These are phyloP conservation scores for Chymomyza costata DNA, from an alignment of 1,140 invertebrate genomes.

Conservation along the genomic window DNA sequence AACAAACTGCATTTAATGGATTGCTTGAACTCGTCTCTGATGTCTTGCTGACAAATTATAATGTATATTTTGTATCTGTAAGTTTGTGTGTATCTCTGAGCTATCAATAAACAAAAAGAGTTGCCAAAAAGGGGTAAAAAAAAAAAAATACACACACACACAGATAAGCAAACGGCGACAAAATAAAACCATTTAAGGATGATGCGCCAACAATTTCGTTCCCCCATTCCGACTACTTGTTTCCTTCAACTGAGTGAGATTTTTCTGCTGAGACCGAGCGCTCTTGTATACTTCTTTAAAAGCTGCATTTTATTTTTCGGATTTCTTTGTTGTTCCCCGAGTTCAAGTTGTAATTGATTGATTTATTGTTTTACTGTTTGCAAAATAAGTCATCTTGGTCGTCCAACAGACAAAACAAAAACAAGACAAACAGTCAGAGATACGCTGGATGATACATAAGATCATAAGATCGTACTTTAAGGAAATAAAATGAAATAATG, in stretches of 20 bases:
- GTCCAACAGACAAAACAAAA: conserved; percentile 16
- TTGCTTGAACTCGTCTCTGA: conserved; percentile 7
- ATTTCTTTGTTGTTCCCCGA: conserved; percentile 34
- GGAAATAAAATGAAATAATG: no score
- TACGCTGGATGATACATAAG: no score
- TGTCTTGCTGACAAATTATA: conserved; percentile 44
- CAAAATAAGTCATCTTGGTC: conserved; percentile 61
- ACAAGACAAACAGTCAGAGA: conserved; percentile 31
- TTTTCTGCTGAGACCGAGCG: background rate
- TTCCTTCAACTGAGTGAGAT: background rate
- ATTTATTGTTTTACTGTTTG: conserved; percentile 73
- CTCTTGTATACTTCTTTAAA: conserved; percentile 12
- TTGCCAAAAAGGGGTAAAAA: no score
- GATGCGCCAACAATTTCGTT: background rate
- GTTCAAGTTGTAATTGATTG: conserved; percentile 67
- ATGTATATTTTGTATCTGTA: background rate
- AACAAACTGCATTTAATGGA: no score
- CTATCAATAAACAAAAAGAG: no score
- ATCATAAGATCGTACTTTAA: no score
- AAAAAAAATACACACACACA: no score
- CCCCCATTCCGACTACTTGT: background rate
- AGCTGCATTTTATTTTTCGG: conserved; percentile 14
- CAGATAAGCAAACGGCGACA: no score
- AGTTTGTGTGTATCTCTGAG: no score
- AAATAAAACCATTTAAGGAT: conserved; percentile 9